Conservation (phyloP, 2,888 invertebrate species). For the Encarsia formosa region DNA sequence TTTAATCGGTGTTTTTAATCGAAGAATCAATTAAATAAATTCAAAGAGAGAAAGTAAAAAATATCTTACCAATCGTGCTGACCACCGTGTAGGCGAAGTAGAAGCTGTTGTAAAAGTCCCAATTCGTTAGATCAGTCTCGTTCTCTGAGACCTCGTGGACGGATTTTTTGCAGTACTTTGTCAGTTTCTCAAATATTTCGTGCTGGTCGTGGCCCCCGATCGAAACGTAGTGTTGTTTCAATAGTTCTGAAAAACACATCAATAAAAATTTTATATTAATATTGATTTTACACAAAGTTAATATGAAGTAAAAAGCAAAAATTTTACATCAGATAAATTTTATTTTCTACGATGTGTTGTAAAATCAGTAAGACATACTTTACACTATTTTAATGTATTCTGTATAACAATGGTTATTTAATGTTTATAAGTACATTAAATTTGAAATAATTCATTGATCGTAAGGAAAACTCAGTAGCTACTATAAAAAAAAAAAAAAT, state of each 20-base stretch:
- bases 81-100: conserved; percentile 89
- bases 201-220: conserved; percentile 56
- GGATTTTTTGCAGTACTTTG: conserved; percentile 71
- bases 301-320: not conserved
- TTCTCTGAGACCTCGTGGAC: conserved; percentile 62
- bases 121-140: conserved; percentile 63
- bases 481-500: too few species aligned
- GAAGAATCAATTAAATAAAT: too few species aligned
- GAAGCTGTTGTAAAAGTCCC: conserved; percentile 89
- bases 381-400: not conserved
- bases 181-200: conserved; percentile 61
- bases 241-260: conserved; percentile 54
- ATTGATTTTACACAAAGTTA: not conserved
- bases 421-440: not conserved
- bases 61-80: conserved; percentile 76
- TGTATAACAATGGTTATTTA: not conserved
- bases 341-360: not conserved
- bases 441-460: too few species aligned
- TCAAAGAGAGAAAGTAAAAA: too few species aligned
- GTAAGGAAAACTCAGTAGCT: too few species aligned
- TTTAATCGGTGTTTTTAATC: too few species aligned
- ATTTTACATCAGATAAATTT: not conserved
- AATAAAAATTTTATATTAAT: not conserved
- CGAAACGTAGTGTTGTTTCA: conserved; percentile 59
- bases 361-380: not conserved